Percentiles rank a stretch among this genome's conserved stretches.
phyloP scores from a whole-genome alignment of 1,140 invertebrate species.

The Ridgeia piscesae region DNA sequence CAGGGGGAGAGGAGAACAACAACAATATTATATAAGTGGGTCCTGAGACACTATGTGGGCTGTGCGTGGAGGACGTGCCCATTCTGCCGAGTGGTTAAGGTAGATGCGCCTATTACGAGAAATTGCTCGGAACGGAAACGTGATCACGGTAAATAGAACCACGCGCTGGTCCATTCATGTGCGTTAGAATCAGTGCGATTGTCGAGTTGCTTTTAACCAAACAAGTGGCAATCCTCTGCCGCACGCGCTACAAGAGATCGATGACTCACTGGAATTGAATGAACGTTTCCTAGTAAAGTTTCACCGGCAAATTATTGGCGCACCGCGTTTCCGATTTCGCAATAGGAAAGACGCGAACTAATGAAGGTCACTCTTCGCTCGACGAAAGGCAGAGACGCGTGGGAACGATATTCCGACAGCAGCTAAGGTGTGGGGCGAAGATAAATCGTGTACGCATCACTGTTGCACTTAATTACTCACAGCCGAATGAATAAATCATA shows the following conservation, averaged over 20 bases:
- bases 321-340: background rate
- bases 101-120: background rate
- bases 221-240: background rate
- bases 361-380: background rate
- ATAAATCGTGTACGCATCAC: background rate
- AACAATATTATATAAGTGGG: too few relatives aligned
- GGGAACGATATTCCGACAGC: background rate
- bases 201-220: background rate
- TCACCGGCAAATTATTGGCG: background rate
- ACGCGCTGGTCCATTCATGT: background rate
- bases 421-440: background rate
- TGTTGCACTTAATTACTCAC: background rate
- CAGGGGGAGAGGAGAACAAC: too few relatives aligned
- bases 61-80: background rate
- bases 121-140: background rate
- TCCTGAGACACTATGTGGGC: background rate
- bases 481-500: background rate
- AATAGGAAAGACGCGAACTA: background rate
- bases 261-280: background rate
- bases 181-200: background rate
- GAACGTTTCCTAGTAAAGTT: background rate
- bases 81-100: background rate
- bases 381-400: background rate
- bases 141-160: background rate
- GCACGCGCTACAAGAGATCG: background rate